Percentiles rank a stretch among this genome's conserved stretches.
These are phyloP conservation scores for Actinostola sp. DNA, from an alignment of 92 coral and sea anemone genomes.

Conservation along the genomic window DNA sequence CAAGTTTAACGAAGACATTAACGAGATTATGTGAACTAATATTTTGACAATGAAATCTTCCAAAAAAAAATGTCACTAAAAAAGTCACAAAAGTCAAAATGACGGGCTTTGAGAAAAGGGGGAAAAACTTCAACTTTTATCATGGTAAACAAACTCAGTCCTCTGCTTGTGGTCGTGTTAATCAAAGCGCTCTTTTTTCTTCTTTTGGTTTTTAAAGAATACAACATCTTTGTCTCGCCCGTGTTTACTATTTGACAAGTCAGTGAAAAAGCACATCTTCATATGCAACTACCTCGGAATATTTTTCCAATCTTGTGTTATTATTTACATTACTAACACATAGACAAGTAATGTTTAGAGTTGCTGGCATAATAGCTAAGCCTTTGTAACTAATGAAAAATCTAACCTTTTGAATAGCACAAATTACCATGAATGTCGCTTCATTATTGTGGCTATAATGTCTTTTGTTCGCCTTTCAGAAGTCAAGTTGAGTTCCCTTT, in stretches of 20 bases:
- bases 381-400: slow-evolving; percentile 80
- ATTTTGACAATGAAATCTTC: slow-evolving; percentile 5
- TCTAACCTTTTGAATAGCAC: slow-evolving; percentile 69
- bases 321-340: slow-evolving; percentile 58
- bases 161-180: slow-evolving; percentile 10
- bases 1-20: slow-evolving; percentile 36
- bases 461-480: slow-evolving; percentile 52
- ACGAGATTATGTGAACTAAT: slow-evolving; percentile 23
- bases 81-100: not conserved
- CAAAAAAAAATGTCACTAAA: not conserved
- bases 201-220: slow-evolving; percentile 8
- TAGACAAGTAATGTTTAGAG: slow-evolving; percentile 71
- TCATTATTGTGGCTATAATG: slow-evolving; percentile 65
- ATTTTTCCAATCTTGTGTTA: not conserved
- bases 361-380: slow-evolving; percentile 45
- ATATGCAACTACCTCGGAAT: not conserved
- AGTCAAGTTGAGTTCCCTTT: slow-evolving; percentile 63
- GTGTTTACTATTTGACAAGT: slow-evolving; percentile 2
- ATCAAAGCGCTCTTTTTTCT: slow-evolving; percentile 12
- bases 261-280: not conserved
- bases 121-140: not conserved
- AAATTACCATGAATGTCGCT: slow-evolving; percentile 78
- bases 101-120: not conserved
- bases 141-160: not conserved
- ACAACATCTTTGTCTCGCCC: not conserved